These are phyloP conservation scores for Dipodomys spectabilis DNA, from an alignment of 2,113 vertebrate genomes.

Conservation along the genomic window DNA sequence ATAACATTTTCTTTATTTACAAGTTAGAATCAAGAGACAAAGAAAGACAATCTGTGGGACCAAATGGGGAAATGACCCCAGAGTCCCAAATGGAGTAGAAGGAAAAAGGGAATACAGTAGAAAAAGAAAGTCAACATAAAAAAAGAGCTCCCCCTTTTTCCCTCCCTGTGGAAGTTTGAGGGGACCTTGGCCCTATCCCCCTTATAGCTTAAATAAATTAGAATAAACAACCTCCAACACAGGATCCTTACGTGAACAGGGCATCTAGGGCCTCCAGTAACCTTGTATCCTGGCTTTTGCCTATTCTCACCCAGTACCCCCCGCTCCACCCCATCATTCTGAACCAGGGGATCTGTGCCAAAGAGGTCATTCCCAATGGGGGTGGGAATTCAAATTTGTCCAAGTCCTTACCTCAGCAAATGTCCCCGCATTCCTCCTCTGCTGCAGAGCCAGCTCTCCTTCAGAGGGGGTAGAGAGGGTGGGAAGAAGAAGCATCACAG, in stretches of 20 bases:
- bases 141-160: constrained; percentile 67
- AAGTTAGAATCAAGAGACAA: constrained; percentile 84
- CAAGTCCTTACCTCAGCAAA: constrained; percentile 32
- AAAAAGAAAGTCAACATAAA: constrained; percentile 79
- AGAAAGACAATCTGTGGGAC: constrained; percentile 61
- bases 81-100: constrained; percentile 61
- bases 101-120: constrained; percentile 69
- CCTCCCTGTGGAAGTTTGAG: constrained; percentile 59
- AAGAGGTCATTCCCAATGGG: constrained; percentile 30
- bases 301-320: constrained; percentile 23
- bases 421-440: constrained; percentile 63
- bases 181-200: neutral
- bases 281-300: neutral
- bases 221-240: constrained; percentile 73
- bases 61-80: constrained; percentile 69
- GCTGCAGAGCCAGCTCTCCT: constrained; percentile 72
- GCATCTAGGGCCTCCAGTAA: constrained; percentile 43
- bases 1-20: constrained; percentile 88
- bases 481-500: constrained; percentile 68
- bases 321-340: constrained; percentile 23
- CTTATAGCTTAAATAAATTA: constrained; percentile 83
- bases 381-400: constrained; percentile 53
- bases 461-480: neutral
- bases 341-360: neutral
- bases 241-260: constrained; percentile 69